Evolutionary conservation across 2,113 vertebrate genomes (phyloP).

Genomic region (Neolamprologus hecqui): DNA sequence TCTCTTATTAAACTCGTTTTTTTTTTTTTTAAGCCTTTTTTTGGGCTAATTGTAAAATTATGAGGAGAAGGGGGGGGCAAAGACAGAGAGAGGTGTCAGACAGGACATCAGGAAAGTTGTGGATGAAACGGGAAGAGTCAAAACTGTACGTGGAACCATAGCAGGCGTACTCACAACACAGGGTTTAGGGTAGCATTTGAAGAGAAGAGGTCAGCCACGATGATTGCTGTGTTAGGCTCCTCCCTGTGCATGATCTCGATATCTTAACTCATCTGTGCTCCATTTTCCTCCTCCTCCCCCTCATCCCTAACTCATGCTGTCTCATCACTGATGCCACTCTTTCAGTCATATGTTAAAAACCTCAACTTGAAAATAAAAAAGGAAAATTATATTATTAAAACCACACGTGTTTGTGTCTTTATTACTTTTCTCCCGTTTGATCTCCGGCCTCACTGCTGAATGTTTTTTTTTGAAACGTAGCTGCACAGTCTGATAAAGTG

Average conservation of each 20-base stretch:
- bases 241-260: background rate
- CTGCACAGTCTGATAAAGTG: background rate
- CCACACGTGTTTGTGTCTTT: conserved; percentile 18
- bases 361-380: conserved; percentile 65
- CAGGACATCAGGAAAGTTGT: conserved; percentile 42
- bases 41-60: background rate
- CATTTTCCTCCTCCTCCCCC: conserved; percentile 8
- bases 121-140: background rate
- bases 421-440: background rate
- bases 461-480: background rate
- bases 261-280: conserved; percentile 1
- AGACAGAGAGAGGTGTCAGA: background rate
- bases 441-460: background rate
- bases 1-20: background rate
- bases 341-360: background rate
- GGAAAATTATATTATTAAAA: conserved; percentile 52
- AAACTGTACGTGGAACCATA: conserved; percentile 30
- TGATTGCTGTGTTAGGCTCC: background rate
- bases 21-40: background rate
- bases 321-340: background rate
- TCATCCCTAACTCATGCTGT: background rate
- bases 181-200: conserved; percentile 15
- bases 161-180: background rate
- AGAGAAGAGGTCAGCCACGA: background rate
- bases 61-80: background rate